Percentiles rank a stretch among this genome's conserved stretches.
Conservation (phyloP, 2,113 vertebrate species). For the Oreotragus oreotragus region DNA sequence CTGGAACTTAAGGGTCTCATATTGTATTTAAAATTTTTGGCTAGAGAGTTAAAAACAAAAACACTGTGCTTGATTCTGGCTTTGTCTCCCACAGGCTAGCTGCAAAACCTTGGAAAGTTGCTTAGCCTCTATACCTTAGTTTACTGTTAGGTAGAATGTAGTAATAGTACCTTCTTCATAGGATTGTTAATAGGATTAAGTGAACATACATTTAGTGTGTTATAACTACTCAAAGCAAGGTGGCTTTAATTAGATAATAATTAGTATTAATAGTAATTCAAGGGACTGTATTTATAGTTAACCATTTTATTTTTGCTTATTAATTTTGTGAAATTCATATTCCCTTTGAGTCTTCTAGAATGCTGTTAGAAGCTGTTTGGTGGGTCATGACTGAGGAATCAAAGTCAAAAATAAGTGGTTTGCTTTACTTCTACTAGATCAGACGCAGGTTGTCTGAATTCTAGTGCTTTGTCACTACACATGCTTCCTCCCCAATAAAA, state of each 20-base stretch:
- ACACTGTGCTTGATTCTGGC: background rate
- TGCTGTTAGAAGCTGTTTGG: background rate
- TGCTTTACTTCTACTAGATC: background rate
- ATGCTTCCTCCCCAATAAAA: background rate
- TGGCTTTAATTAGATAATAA: background rate
- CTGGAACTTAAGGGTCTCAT: background rate
- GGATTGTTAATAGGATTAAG: background rate
- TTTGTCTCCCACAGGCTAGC: background rate
- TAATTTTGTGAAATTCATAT: background rate
- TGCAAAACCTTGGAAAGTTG: background rate
- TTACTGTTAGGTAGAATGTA: background rate
- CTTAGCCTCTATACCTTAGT: background rate
- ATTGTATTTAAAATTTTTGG: background rate
- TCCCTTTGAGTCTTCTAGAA: background rate
- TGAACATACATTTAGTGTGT: background rate
- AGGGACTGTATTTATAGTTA: background rate
- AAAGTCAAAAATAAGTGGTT: background rate
- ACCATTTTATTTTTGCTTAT: background rate
- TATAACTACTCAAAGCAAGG: background rate
- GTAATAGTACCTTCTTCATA: background rate
- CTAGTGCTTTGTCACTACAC: background rate
- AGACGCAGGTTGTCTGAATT: background rate
- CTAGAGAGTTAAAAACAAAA: background rate
- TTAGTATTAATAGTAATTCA: conserved; percentile 7
- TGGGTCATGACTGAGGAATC: background rate